Percentiles rank a stretch among this genome's conserved stretches.
Evolutionary conservation across 2,888 invertebrate species (phyloP).

Genomic region (Phragmatobia fuliginosa): DNA sequence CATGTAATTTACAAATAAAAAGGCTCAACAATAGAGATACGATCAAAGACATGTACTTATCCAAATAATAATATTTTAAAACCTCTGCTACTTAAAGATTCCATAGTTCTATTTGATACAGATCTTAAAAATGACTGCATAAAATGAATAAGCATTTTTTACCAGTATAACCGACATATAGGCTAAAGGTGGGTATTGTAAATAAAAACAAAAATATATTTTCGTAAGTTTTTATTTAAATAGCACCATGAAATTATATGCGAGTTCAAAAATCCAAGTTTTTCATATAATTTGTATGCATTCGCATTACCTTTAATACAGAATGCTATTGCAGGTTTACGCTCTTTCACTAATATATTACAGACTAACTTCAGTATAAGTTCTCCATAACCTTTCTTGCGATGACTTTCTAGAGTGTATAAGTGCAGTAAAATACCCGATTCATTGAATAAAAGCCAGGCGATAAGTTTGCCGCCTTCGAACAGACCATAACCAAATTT

Average conservation of each 20-base stretch:
- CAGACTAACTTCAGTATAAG: constrained; percentile 57
- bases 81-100: too few species aligned
- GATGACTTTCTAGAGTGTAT: constrained; percentile 61
- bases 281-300: constrained; percentile 58
- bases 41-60: too few species aligned
- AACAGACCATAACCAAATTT: constrained; percentile 62
- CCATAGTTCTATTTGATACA: too few species aligned
- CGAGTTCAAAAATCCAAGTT: constrained; percentile 52
- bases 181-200: too few species aligned
- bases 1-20: too few species aligned
- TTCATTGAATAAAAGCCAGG: constrained; percentile 64
- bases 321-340: constrained; percentile 56
- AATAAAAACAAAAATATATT: background rate
- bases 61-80: too few species aligned
- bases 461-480: constrained; percentile 46
- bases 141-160: too few species aligned
- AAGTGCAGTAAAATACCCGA: constrained; percentile 62
- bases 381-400: constrained; percentile 64
- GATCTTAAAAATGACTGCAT: too few species aligned
- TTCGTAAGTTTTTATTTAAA: constrained; percentile 26
- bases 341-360: constrained; percentile 51
- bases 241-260: constrained; percentile 52
- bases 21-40: too few species aligned
- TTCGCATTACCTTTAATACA: constrained; percentile 53
- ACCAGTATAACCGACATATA: too few species aligned